phyloP scores from a whole-genome alignment of 2,797 vertebrate genomes.

The Myotis daubentonii region DNA sequence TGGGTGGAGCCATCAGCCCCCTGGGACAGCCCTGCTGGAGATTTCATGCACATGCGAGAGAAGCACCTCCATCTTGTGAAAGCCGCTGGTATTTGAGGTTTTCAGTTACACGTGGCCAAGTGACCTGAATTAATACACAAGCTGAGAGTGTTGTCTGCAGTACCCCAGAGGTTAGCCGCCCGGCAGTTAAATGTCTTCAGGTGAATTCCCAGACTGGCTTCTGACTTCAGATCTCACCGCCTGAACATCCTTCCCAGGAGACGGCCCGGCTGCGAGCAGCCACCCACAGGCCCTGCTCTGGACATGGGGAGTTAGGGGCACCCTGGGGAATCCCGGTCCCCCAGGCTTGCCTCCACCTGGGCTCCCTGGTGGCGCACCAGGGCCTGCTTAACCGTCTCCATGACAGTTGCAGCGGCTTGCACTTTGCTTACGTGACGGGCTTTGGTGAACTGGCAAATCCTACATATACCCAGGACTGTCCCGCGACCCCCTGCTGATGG shows the following conservation, averaged over 20 bases:
- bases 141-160: not conserved
- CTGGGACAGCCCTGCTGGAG: not conserved
- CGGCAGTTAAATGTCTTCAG: rapidly evolving
- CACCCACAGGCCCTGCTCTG: rapidly evolving
- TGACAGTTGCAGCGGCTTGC: not conserved
- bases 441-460: not conserved
- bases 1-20: not conserved
- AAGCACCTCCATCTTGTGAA: not conserved
- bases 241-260: not conserved
- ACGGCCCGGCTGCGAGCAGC: rapidly evolving
- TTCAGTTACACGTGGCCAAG: rapidly evolving
- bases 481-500: not conserved
- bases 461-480: rapidly evolving
- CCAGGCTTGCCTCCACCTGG: not conserved
- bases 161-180: rapidly evolving
- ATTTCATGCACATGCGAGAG: rapidly evolving
- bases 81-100: not conserved
- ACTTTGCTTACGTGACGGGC: rapidly evolving
- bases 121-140: rapidly evolving
- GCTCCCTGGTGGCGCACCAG: too few species aligned
- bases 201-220: rapidly evolving
- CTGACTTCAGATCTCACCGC: not conserved
- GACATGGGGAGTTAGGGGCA: rapidly evolving
- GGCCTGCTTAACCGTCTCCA: rapidly evolving
- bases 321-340: not conserved